These are phyloP conservation scores for Uloborus plumipes DNA, from an alignment of 2,888 invertebrate genomes.

Conservation along the genomic window DNA sequence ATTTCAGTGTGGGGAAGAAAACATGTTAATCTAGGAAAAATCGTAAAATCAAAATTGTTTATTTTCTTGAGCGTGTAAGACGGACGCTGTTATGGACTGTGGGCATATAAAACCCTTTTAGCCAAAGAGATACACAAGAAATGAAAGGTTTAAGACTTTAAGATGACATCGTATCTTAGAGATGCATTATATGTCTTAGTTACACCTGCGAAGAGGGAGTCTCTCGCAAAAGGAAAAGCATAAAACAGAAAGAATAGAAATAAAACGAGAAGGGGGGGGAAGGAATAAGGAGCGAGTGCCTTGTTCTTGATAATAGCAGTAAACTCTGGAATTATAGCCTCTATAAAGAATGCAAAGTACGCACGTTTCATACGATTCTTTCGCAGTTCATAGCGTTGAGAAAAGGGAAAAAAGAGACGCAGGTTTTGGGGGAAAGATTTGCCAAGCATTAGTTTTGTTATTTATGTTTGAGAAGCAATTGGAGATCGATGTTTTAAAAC, in stretches of 20 bases:
- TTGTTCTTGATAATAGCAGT: constrained; percentile 53
- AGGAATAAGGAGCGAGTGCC: constrained; percentile 37
- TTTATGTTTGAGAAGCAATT: no score
- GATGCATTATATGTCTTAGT: constrained; percentile 56
- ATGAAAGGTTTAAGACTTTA: constrained; percentile 51
- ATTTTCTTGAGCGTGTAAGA: constrained; percentile 42
- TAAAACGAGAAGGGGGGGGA: constrained; percentile 10
- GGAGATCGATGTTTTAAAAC: no score
- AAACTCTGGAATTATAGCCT: constrained; percentile 51
- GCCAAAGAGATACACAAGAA: constrained; percentile 47
- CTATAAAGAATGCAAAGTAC: constrained; percentile 55
- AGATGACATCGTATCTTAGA: constrained; percentile 45
- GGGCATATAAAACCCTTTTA: constrained; percentile 51
- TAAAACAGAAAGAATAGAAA: constrained; percentile 19
- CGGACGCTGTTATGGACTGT: constrained; percentile 33
- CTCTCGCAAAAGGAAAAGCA: constrained; percentile 33
- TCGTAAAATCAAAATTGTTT: constrained; percentile 58
- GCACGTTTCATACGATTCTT: constrained; percentile 24
- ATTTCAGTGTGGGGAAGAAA: constrained; percentile 14
- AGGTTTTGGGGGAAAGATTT: constrained; percentile 8
- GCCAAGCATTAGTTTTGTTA: no score
- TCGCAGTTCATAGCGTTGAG: constrained; percentile 14
- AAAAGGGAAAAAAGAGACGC: constrained; percentile 16
- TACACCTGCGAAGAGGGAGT: constrained; percentile 50
- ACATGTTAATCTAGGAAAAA: constrained; percentile 52